Base-by-base conservation (phyloP, 2,113 vertebrate species). In the Daboia siamensis region DNA sequence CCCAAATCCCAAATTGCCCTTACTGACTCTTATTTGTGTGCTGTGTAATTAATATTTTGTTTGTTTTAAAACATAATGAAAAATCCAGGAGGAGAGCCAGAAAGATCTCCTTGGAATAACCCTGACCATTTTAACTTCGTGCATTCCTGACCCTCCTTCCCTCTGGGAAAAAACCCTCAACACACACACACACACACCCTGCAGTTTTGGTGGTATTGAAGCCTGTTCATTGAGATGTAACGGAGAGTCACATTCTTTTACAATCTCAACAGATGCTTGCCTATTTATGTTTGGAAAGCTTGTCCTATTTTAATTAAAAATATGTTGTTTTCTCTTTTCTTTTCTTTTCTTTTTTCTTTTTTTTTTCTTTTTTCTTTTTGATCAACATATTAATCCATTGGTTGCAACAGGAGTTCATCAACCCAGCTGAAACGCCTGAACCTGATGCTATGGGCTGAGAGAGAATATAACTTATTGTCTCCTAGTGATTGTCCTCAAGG, bases 281-380 rank as follows among this genome's bases (percentile, higher is more conserved):
- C 95, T 96, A 95, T 94, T 92, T 94, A 93, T 88, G 93, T 95
- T 96, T 94, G 91, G 90, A 94, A 93, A 26, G 93, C 95, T 96
- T 95, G 93, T 96, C 96, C 91, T 91, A 8, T 93, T 93, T 95
- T 98, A 98, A 98, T 98, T 98, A 97, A 95, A 97, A 97, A 98
- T 91, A 95, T 97, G 96, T 61, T 61, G 24, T 26, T 55, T 39
- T 39, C 2, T 39, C 39, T 39, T 39, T 39, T 39, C 39, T 39
- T 39, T 39, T 39, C 39, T 39, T 39, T 39, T 39, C 39, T 39
- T 39, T 39, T 39, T 39, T 39, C 8, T 51, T 51, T 1, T 1
- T 51, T 2, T 0, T 13, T 54, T 52, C 3, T 24, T 9, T 3
- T 24, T 3, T 8, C 24, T 24, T 59, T 59, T 59, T 5, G 5